phyloP scores from a whole-genome alignment of 2,888 invertebrate genomes.

The Girardia tigrina region DNA sequence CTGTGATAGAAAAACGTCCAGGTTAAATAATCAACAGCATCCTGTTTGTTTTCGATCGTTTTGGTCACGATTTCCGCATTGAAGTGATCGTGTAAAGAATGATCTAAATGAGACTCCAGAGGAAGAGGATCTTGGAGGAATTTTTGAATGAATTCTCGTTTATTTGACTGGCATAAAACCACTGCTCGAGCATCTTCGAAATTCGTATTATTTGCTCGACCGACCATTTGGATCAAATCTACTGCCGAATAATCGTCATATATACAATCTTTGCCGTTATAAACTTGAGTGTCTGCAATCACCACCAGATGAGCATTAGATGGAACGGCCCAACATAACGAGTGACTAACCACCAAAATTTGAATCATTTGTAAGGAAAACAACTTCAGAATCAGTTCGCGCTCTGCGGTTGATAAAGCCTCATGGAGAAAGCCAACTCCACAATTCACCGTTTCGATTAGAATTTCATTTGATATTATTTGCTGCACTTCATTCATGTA shows the following conservation, averaged over 20 bases:
- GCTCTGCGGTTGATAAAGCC: constrained; percentile 70
- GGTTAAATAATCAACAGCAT: constrained; percentile 94
- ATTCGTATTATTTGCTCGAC: constrained; percentile 69
- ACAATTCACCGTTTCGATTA: constrained; percentile 51
- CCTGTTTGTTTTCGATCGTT: constrained; percentile 98
- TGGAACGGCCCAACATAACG: constrained; percentile 78
- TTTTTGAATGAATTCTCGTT: constrained; percentile 95
- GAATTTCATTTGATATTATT: constrained; percentile 23
- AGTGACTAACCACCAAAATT: constrained; percentile 75
- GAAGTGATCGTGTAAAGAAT: constrained; percentile 92
- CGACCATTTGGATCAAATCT: constrained; percentile 92
- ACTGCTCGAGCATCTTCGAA: constrained; percentile 60
- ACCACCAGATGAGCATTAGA: constrained; percentile 77
- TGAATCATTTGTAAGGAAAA: constrained; percentile 77
- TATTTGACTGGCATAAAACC: constrained; percentile 79
- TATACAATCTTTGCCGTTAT: constrained; percentile 62
- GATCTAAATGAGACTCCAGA: constrained; percentile 92
- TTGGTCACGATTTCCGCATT: constrained; percentile 99
- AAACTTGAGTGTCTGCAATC: constrained; percentile 85
- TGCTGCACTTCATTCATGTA: neutral
- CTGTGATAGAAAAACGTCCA: constrained; percentile 96
- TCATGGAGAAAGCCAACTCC: constrained; percentile 95
- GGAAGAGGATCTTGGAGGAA: constrained; percentile 89
- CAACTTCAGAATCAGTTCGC: constrained; percentile 76
- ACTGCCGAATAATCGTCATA: constrained; percentile 81